Evolutionary conservation across 1,140 invertebrate genomes (phyloP), one percentile per base, ranked within the genome.

Genomic region (Diabrotica virgifera): DNA sequence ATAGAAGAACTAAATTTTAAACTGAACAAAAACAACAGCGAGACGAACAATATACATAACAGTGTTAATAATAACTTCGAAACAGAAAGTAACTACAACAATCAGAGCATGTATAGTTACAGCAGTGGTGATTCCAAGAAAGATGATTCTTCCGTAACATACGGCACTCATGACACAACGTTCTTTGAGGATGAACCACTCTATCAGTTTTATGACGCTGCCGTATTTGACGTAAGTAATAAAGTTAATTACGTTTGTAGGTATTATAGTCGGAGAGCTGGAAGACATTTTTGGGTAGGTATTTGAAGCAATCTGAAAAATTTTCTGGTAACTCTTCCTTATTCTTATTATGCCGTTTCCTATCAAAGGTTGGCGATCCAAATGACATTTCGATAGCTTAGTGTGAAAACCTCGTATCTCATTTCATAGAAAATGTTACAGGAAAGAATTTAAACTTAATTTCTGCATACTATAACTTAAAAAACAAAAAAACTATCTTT

Each of bases 161-260:
- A 66, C 38, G 52, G 70, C 7, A 59, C 55, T 14, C 57, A 66
- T 14, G 76, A 77, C 58, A 68, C 76, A 36, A 74, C 76, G 40
- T 63, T 71, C 36, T 56, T 79, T n/a, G 72, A 78, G 66, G 86
- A 94, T 77, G 93, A 96, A 73, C 93, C 93, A 0, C 83, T 96
- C 13, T 96, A 96, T 78, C 94, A 96, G 76, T 95, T 95, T 79
- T 96, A 95, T 78, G 89, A 90, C 65, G 90, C 89, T 10, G 87
- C 87, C 60, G 87, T 92, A 72, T 82, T 89, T 64, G 86, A 91
- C 82, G 88, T 89, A 78, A 80, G 51, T 50, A 46, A 66, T 14
- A 53, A 14, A 51, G 9, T 52, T 51, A 37, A 5, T 58, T 51
- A 35, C 37, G 24, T 24, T 24, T n/a, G n/a, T n/a, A n/a, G n/a